Percentiles rank a stretch among this genome's conserved stretches.
Evolutionary conservation across 64 coral and sea anemone species (phyloP).

Genomic region (Montipora efflorescens): DNA sequence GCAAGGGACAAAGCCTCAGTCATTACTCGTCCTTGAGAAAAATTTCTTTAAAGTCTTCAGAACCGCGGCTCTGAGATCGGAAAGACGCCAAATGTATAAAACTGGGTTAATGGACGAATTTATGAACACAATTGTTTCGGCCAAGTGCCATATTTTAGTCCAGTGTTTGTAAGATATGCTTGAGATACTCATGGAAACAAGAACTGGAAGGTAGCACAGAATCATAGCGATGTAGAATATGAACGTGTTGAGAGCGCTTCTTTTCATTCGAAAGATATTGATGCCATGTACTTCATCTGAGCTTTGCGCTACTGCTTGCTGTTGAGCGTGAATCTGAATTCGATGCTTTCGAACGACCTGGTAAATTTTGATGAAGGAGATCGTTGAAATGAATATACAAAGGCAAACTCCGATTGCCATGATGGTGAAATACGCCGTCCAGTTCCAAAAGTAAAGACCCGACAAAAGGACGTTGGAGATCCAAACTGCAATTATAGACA

Average conservation of each 20-base stretch:
- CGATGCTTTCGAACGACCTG: neutral
- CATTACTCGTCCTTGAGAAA: neutral
- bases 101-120: conserved; percentile 50
- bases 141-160: conserved; percentile 9
- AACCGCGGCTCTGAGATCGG: conserved; percentile 22
- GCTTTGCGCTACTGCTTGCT: neutral
- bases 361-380: conserved; percentile 20
- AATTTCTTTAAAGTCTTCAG: conserved; percentile 2
- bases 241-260: conserved; percentile 2
- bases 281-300: neutral
- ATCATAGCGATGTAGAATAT: conserved; percentile 36
- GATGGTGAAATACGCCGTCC: neutral
- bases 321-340: conserved; percentile 17
- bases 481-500: neutral
- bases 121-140: neutral
- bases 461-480: neutral
- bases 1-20: neutral
- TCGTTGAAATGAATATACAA: conserved; percentile 1
- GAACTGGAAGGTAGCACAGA: conserved; percentile 25
- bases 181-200: neutral
- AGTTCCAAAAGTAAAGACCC: neutral
- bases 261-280: neutral
- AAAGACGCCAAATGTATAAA: conserved; percentile 31
- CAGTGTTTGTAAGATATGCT: neutral
- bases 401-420: neutral